Base-by-base conservation (phyloP, 2,888 invertebrate species). In the Spilarctia lutea region DNA sequence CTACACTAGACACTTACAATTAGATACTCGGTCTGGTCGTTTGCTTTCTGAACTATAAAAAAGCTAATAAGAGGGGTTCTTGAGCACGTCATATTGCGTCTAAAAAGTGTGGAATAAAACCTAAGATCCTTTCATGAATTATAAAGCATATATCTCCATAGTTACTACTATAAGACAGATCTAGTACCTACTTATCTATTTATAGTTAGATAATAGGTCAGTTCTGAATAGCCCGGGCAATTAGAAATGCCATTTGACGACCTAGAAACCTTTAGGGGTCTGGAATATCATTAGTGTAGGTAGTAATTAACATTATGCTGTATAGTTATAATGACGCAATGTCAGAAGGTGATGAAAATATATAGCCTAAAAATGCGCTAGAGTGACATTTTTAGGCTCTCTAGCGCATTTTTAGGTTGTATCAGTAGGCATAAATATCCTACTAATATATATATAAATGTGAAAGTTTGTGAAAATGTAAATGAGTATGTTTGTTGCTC, bases 231-330 rank as follows among this genome's bases (percentile, higher is more conserved):
- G 73, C 73, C 18, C 75, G 56, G 74, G 66, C 71, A 83, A 83
- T 83, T 82, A 83, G 74, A 39, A 52, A 60, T 33, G 63, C 76
- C 76, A 67, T 75, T 78, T 27, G n/a, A 65, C 74, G 79, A 72
- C 84, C 81, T 78, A 74, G 66, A 81, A 84, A 80, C 74, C 69
- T 78, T 82, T 73, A 71, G 67, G 68, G 76, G 76, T 75, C 76
- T 75, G 65, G 56, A 68, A 56, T 39, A 45, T 45, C 13, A 11
- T 68, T 74, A 45, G 60, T 66, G 30, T 27, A 18, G 18, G 10
- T 39, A 16, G 52, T 10, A 60, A 81, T 81, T 80, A 79, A 30
- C 76, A 74, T 80, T 63, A 20, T 20, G 45, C 42, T 74, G 45
- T 56, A 63, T 48, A 60, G 35, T 39, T 56, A n/a, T 33, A 39